Evolutionary conservation across 2,888 invertebrate genomes (phyloP), one percentile per base, ranked within the genome.

Genomic region (Eudemis profundana): DNA sequence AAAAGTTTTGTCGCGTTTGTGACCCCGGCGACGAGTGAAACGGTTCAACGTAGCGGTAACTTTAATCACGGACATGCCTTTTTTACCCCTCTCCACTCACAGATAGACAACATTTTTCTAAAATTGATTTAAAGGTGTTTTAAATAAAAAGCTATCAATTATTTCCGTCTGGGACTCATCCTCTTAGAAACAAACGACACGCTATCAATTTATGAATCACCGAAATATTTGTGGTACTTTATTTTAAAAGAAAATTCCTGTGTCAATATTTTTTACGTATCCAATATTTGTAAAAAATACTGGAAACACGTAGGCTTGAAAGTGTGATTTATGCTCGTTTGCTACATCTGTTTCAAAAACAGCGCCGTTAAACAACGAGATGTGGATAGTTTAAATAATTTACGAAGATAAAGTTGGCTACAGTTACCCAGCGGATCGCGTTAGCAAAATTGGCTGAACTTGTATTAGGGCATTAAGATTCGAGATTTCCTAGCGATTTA

Each of bases 21-120:
- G 66, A 44, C 38, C 51, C 56, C 17, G 44, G 54, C 61, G 67
- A 69, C 69, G 64, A 70, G 70, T 66, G 69, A 65, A n/a, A 59
- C 66, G 61, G 74, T 67, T 70, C 72, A 70, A 72, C 71, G 76
- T 75, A 73, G 74, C 71, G 74, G 72, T 75, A 74, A 74, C 77
- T 79, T 77, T 75, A 77, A 83, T 81, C 75, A 73, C 71, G 72
- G 72, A 74, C 74, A 74, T 73, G 66, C 72, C 74, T 72, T 75
- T 82, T 78, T 74, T 72, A 74, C 72, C 62, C 72, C 73, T 74
- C 77, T 72, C 69, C 72, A 73, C 68, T 73, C 72, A 69, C 72
- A 67, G 3, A 53, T 23, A 14, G 21, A 44, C 23, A 44, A 15
- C 44, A 36, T 21, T n/a, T n/a, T 40, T 50, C 33, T 2, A 44